Conservation (phyloP, 2,113 vertebrate species). For the Genyomyrus donnyi region DNA sequence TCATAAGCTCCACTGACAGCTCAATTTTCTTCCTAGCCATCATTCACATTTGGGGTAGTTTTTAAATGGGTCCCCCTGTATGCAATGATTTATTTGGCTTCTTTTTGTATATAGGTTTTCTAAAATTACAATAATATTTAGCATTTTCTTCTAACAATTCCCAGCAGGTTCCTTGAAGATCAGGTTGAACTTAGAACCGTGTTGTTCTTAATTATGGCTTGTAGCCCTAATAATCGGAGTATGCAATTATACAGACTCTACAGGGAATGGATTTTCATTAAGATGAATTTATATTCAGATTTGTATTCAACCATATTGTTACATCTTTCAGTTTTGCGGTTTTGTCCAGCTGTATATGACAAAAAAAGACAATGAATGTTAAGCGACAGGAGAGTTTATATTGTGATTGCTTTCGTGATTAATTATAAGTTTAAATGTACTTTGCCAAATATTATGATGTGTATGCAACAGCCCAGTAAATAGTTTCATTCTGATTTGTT, state of each 20-base stretch:
- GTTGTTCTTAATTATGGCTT: not conserved
- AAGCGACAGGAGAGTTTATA: not conserved
- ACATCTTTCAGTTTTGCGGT: not conserved
- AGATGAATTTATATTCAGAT: not conserved
- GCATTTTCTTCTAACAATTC: not conserved
- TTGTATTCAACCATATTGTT: not conserved
- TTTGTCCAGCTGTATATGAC: not conserved
- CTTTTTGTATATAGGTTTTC: not conserved
- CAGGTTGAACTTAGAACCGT: not conserved
- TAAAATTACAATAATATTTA: not conserved
- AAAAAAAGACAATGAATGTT: not conserved
- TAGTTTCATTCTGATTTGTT: not conserved
- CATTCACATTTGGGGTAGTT: not conserved
- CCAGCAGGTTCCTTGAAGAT: not conserved
- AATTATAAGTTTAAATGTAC: constrained; percentile 1
- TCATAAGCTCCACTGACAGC: not conserved
- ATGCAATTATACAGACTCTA: not conserved
- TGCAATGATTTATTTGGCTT: not conserved
- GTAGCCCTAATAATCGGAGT: not conserved
- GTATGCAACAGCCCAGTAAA: not conserved
- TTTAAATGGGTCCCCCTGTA: not conserved
- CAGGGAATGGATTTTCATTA: not conserved
- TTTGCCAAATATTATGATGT: not conserved
- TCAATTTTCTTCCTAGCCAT: not conserved
- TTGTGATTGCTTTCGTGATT: not conserved